Evolutionary conservation across 2,797 vertebrate species (phyloP), one percentile per base, ranked within the genome.

Genomic region (Cynodonichthys magdalenae): DNA sequence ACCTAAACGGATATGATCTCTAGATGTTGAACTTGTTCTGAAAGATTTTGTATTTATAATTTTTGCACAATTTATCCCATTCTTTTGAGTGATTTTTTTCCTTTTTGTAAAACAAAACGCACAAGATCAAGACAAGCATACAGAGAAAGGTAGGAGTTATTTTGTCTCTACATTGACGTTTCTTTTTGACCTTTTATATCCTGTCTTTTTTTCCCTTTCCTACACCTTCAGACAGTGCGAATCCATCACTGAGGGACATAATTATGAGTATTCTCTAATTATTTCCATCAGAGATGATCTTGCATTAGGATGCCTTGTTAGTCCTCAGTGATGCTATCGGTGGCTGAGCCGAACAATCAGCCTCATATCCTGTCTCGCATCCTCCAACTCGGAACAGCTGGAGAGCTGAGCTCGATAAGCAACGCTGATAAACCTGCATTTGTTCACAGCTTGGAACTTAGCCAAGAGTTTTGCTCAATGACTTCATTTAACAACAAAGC

Each of bases 291-390:
- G 70, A 69, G 9, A 5, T 61, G 63, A 66, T 51, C 61, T 66
- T 74, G 74, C 53, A 41, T 85, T 75, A 77, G 76, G 42, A 79
- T 69, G 57, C 70, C 79, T 89, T 28, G 55, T 89, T 89, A 84
- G 73, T 79, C 53, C 48, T 7, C 17, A 42, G 73, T 19, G 77
- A 77, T 65, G 66, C 65, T 73, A 82, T 86, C 80, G 42, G 65
- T 77, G 77, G 82, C 81, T 81, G 79, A 86, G 88, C 68, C 45
- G 60, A 59, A 52, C 77, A 74, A 55, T 79, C 80, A 62, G 74
- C 65, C 75, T 83, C 77, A 63, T 72, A 83, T 89, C 85, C 81
- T 71, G 64, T 44, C 79, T 74, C 62, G 3, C 20, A 76, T 87
- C 83, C 83, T 81, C 68, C 61, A 24, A 19, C 60, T 76, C 74